Evolutionary conservation across 2,888 invertebrate species (phyloP), one percentile per base, ranked within the genome.

Genomic region (Phanerotoma sp.): DNA sequence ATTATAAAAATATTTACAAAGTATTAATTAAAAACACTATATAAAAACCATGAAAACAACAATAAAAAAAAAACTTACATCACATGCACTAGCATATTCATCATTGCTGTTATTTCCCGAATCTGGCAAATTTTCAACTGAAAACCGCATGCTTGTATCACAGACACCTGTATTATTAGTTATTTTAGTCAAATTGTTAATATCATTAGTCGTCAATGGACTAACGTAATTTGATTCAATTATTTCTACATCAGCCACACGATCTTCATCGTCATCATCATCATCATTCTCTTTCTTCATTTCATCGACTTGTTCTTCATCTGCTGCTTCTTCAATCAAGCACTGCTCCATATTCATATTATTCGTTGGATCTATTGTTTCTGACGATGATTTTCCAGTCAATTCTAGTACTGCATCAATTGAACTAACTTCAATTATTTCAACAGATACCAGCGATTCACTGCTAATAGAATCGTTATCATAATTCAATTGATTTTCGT

Each of bases 51-150:
- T 47, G 18, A 35, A n/a, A 28, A 9, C 25, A 45, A 22, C 6
- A 41, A 22, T 45, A 35, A 18, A 21, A 22, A 30, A 21, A 32
- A 21, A 63, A 77, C 76, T 77, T 74, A 77, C 76, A 62, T 72
- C 71, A 51, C 66, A 70, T 52, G 66, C 65, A 64, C 74, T 74
- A 67, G 72, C 73, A 60, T 71, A 67, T 56, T 75, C 71, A 62
- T 69, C 71, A 62, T 60, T 40, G 20, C 11, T 69, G 62, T 70
- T 69, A 62, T 72, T 72, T 48, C 73, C 73, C 22, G 69, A 69
- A 21, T 72, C 73, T 9, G 73, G 74, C 6, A 74, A 62, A 9
- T 72, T 74, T 9, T 72, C 72, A 35, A 69, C 59, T 37, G 40
- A 35, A 52, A 49, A 49, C 20, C 57, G 20, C 52, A 57, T 49